phyloP scores from a whole-genome alignment of 2,888 invertebrate species.

The Lasioglossum lativentre region DNA sequence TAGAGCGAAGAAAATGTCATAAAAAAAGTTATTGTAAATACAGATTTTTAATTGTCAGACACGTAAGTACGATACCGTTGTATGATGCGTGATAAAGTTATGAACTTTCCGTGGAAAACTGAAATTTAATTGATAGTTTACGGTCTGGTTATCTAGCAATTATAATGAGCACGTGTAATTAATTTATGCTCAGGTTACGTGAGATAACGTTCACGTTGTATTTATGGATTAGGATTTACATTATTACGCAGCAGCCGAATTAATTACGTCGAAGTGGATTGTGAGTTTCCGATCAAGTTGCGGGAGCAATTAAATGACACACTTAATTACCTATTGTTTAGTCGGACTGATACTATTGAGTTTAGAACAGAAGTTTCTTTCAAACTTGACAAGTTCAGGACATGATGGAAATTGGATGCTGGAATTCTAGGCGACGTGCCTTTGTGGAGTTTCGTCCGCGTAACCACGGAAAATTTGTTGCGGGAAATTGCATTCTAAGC shows the following conservation, averaged over 20 bases:
- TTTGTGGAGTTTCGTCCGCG: slow-evolving; percentile 5
- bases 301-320: slow-evolving; percentile 37
- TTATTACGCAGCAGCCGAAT: slow-evolving; percentile 33
- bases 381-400: neutral
- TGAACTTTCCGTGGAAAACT: neutral
- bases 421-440: neutral
- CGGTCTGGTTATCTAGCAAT: slow-evolving; percentile 30
- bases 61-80: neutral
- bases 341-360: neutral
- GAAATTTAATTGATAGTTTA: slow-evolving; percentile 37
- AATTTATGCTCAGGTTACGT: slow-evolving; percentile 39
- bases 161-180: slow-evolving; percentile 42
- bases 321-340: slow-evolving; percentile 42
- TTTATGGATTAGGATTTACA: slow-evolving; percentile 57
- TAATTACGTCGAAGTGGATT: slow-evolving; percentile 20
- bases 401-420: neutral
- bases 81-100: neutral
- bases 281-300: neutral
- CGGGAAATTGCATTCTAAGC: neutral
- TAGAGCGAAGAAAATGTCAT: neutral
- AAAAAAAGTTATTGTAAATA: too few species aligned
- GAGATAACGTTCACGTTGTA: slow-evolving; percentile 48
- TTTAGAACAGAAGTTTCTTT: slow-evolving; percentile 29
- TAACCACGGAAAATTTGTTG: slow-evolving; percentile 38
- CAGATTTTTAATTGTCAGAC: neutral